Conservation (phyloP, 35 echinoderm and acorn worm genomes). For the Hemicentrotus pulcherrimus region DNA sequence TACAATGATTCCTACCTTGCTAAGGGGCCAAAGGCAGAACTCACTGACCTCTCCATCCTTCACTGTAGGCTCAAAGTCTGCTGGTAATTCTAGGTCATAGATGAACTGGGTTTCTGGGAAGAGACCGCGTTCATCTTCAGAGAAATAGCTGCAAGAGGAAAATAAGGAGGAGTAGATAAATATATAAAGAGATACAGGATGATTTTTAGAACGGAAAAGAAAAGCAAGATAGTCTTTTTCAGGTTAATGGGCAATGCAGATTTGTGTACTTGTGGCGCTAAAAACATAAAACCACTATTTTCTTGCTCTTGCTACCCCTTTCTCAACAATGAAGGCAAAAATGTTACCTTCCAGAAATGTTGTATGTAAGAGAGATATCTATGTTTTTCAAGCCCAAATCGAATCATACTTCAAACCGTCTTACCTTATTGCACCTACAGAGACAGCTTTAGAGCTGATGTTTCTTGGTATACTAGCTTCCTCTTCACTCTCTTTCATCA, state of each 20-base stretch:
- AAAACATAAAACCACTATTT: no score
- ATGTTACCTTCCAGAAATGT: no score
- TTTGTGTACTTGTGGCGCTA: no score
- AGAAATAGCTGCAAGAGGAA: constrained; percentile 62
- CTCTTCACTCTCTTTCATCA: constrained; percentile 81
- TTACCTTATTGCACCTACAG: constrained; percentile 69
- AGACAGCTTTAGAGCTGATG: constrained; percentile 49
- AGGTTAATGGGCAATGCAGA: no score
- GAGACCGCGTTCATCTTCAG: constrained; percentile 64
- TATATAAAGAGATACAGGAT: not conserved
- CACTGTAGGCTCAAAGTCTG: constrained; percentile 56
- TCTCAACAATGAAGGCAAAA: no score
- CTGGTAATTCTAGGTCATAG: constrained; percentile 74
- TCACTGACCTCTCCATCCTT: constrained; percentile 69
- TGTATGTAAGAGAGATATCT: no score
- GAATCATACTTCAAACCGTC: not conserved
- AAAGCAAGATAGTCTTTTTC: no score
- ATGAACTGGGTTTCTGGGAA: constrained; percentile 74
- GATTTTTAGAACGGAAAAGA: no score
- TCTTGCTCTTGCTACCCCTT: no score
- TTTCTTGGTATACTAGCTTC: constrained; percentile 70
- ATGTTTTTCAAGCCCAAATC: no score
- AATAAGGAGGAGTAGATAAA: not conserved
- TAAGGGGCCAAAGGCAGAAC: constrained; percentile 61
- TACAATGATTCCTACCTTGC: constrained; percentile 53